phyloP scores from a whole-genome alignment of 1,140 invertebrate genomes.

The Pachypeltis micranthus region DNA sequence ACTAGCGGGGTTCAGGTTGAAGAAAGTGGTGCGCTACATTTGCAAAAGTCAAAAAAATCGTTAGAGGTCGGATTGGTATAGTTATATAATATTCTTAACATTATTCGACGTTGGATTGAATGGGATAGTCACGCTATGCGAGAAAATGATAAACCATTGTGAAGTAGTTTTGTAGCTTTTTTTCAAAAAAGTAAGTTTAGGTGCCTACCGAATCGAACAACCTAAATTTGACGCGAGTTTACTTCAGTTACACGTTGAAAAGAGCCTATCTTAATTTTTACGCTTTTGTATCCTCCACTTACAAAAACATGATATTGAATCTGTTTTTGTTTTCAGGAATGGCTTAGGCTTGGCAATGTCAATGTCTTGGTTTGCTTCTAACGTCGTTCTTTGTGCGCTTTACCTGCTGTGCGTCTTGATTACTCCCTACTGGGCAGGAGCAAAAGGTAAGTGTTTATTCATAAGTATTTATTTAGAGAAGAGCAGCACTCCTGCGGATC shows the following conservation, averaged over 20 bases:
- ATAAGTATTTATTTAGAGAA: too few relatives aligned
- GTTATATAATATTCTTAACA: too few relatives aligned
- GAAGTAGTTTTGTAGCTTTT: too few relatives aligned
- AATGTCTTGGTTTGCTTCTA: constrained; percentile 1
- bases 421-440: not conserved
- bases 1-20: too few relatives aligned
- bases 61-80: too few relatives aligned
- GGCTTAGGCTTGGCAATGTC: not conserved
- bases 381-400: not conserved
- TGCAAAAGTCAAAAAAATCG: too few relatives aligned
- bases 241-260: too few relatives aligned
- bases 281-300: not conserved
- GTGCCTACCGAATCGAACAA: not conserved
- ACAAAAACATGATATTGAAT: not conserved
- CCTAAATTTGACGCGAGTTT: not conserved
- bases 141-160: not conserved
- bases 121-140: too few relatives aligned
- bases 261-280: too few relatives aligned
- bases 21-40: too few relatives aligned
- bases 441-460: constrained; percentile 2
- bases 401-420: not conserved
- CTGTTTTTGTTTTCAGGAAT: not conserved
- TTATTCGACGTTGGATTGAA: too few relatives aligned
- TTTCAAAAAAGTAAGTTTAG: not conserved
- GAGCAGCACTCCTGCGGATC: too few relatives aligned